A percentile compares a stretch with the other conserved stretches of the same genome.
Conservation (phyloP, 2,113 vertebrate species). For the Phrynosoma platyrhinos region DNA sequence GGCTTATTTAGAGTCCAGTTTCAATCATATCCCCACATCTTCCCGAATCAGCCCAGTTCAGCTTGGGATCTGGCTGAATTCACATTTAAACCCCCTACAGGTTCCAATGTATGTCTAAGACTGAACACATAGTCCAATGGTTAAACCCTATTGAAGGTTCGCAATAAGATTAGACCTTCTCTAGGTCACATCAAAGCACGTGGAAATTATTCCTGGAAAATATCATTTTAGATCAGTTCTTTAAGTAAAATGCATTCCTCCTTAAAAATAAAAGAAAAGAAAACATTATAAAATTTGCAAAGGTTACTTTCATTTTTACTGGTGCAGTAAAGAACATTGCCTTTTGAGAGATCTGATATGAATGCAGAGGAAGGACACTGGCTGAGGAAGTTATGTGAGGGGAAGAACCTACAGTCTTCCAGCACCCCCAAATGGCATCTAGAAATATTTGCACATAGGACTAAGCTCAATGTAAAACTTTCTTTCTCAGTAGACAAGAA, state of each 20-base stretch:
- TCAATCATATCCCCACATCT: too few species aligned
- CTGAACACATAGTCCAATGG: not conserved
- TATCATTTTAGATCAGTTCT: too few species aligned
- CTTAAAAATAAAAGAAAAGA: too few species aligned
- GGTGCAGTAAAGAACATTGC: not conserved
- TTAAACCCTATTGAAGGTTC: not conserved
- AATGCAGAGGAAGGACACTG: not conserved
- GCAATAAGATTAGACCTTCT: not conserved
- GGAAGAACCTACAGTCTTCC: rapidly evolving
- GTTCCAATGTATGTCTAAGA: not conserved
- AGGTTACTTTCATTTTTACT: not conserved
- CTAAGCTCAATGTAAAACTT: too few species aligned
- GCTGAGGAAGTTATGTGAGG: not conserved
- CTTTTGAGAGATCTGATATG: not conserved
- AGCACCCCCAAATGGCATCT: constrained; percentile 31
- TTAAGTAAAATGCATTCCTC: too few species aligned
- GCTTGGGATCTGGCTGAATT: not conserved
- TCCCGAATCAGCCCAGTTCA: too few species aligned
- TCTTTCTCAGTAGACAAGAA: not conserved
- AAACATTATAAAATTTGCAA: not conserved
- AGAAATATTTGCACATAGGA: not conserved
- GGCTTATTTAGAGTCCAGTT: too few species aligned
- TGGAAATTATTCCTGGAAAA: too few species aligned
- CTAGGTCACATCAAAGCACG: too few species aligned
- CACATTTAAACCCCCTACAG: not conserved